Evolutionary conservation across 2,888 invertebrate genomes (phyloP), one percentile per base, ranked within the genome.

Genomic region (Phania funesta): DNA sequence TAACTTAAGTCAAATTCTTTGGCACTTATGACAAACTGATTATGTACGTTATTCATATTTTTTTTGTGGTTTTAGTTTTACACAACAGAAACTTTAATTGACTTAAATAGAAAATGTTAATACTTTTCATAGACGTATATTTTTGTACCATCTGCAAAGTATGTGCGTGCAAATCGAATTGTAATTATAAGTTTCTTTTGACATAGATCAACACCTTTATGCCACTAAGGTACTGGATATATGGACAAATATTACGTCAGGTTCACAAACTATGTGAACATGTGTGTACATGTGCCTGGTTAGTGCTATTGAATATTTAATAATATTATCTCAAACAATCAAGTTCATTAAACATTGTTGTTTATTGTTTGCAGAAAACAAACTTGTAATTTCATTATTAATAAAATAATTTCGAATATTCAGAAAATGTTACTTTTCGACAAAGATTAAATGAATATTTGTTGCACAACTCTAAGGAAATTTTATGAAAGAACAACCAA

Each of bases 241-340:
- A n/a, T n/a, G n/a, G n/a, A n/a, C n/a, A n/a, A n/a, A n/a, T n/a
- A n/a, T n/a, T n/a, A n/a, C n/a, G n/a, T n/a, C n/a, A n/a, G n/a
- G n/a, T n/a, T n/a, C n/a, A n/a, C n/a, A n/a, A n/a, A n/a, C n/a
- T 7, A 44, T 44, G n/a, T 64, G 13, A 1, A 20, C 29, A 18
- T 41, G 32, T 58, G 35, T n/a, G n/a, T 16, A 16, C 2, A 1
- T 16, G 29, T 4, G n/a, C 38, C 6, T 41, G 35, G 48, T 38
- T 16, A 32, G 24, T 60, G 71, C 18, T 48, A 35, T 58, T 58
- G 58, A 16, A 48, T 35, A 48, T 48, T 70, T 58, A 58, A 70
- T 70, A 70, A 48, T 70, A 58, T 70, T 70, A 58, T 58, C 58
- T 48, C 22, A 16, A 48, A 48, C 71, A 58, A 60, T 60, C 38